These are phyloP conservation scores for Zophobas morio DNA, from an alignment of 1,140 invertebrate species.

Conservation along the genomic window DNA sequence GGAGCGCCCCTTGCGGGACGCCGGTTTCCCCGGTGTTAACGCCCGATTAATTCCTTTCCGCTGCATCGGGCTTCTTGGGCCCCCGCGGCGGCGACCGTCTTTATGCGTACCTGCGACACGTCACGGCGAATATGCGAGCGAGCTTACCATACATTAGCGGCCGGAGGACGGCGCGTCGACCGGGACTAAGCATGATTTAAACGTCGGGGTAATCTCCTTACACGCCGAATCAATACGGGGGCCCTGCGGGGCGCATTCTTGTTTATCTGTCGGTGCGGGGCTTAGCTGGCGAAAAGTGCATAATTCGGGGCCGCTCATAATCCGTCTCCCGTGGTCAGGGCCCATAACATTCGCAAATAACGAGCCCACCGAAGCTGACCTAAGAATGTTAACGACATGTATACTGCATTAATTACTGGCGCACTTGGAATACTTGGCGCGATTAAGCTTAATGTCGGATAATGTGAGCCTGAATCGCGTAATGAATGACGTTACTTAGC, in stretches of 20 bases:
- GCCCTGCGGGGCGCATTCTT: constrained; percentile 30
- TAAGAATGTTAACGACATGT: constrained; percentile 60
- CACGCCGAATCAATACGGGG: constrained; percentile 32
- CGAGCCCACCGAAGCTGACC: constrained; percentile 49
- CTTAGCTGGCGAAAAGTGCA: constrained; percentile 4
- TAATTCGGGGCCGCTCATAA: neutral
- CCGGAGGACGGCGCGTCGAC: constrained; percentile 41
- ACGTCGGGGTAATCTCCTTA: constrained; percentile 22
- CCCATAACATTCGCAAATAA: constrained; percentile 47
- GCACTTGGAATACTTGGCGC: constrained; percentile 63
- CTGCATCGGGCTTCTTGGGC: constrained; percentile 2
- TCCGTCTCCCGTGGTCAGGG: neutral
- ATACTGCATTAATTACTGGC: constrained; percentile 61
- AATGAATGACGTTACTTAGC: constrained; percentile 61
- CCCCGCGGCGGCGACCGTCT: constrained; percentile 7
- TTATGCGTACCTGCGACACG: constrained; percentile 20
- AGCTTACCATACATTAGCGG: constrained; percentile 44
- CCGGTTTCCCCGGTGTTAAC: constrained; percentile 8
- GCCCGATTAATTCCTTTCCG: constrained; percentile 25
- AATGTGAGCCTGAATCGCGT: constrained; percentile 57
- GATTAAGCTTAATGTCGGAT: constrained; percentile 59
- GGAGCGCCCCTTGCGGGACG: neutral
- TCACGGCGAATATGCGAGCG: constrained; percentile 24
- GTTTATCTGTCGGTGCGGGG: neutral
- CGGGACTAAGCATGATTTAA: constrained; percentile 14